Conservation (phyloP, 35 echinoderm and acorn worm genomes). For the Patiria miniata region DNA sequence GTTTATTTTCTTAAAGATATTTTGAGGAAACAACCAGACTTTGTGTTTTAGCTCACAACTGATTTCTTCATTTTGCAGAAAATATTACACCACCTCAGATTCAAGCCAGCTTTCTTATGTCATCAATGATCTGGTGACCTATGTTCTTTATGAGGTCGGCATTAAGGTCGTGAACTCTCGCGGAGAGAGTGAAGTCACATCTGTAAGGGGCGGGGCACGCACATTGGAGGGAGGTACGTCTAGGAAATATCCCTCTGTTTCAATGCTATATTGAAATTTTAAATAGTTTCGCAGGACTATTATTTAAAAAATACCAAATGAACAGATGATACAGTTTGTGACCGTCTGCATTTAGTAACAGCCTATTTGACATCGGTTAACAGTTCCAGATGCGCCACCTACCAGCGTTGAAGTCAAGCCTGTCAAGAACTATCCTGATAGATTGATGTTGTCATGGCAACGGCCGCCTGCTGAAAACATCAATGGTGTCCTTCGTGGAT, state of each 20-base stretch:
- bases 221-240: slow-evolving; percentile 2
- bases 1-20: too few relatives aligned
- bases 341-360: too few relatives aligned
- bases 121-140: background rate
- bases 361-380: too few relatives aligned
- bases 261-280: too few relatives aligned
- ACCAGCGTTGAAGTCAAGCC: background rate
- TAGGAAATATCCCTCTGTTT: too few relatives aligned
- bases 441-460: background rate
- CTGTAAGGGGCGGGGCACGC: background rate
- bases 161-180: background rate
- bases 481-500: background rate
- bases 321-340: too few relatives aligned
- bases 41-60: too few relatives aligned
- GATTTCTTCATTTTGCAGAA: background rate
- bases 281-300: too few relatives aligned
- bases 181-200: background rate
- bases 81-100: background rate
- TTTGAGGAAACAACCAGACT: too few relatives aligned
- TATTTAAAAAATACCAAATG: too few relatives aligned
- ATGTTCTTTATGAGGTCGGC: background rate
- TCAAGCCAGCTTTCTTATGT: background rate
- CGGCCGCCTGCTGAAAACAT: background rate
- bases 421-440: background rate
- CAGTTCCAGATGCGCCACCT: slow-evolving; percentile 4